A percentile compares a stretch with the other conserved stretches of the same genome.
phyloP scores from a whole-genome alignment of 2,797 vertebrate species.

The Parauchenoglanis ngamensis region DNA sequence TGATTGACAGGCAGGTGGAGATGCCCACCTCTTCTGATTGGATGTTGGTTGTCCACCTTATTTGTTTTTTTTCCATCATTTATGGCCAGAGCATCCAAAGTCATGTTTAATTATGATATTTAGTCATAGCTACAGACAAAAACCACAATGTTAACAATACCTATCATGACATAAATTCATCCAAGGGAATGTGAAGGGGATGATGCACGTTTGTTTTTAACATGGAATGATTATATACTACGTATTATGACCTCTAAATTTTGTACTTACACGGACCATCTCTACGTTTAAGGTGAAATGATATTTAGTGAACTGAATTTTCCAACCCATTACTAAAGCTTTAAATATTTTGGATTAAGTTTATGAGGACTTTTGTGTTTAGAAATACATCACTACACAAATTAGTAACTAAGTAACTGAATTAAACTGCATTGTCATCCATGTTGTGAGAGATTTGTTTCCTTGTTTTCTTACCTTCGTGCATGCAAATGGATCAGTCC shows the following conservation, averaged over 20 bases:
- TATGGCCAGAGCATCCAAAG: neutral
- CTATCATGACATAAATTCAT: neutral
- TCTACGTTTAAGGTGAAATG: neutral
- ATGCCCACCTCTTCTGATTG: too few species aligned
- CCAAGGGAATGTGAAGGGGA: neutral
- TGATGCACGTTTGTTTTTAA: neutral
- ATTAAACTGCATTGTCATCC: neutral
- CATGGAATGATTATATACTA: neutral
- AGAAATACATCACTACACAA: neutral
- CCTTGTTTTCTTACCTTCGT: slow-evolving; percentile 2
- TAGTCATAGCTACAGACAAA: neutral
- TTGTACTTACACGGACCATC: neutral
- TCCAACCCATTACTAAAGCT: neutral
- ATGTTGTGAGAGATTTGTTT: neutral
- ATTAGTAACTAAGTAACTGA: neutral
- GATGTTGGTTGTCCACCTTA: neutral
- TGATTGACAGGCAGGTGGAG: neutral
- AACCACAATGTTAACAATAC: neutral
- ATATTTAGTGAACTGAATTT: neutral
- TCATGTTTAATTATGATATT: neutral
- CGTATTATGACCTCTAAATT: neutral
- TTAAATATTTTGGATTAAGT: neutral
- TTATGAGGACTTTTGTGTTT: neutral
- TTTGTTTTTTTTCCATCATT: neutral
- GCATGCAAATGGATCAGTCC: neutral